Percentiles rank a stretch among this genome's conserved stretches.
Evolutionary conservation across 2,888 invertebrate genomes (phyloP).

Genomic region (Polyploca ridens): DNA sequence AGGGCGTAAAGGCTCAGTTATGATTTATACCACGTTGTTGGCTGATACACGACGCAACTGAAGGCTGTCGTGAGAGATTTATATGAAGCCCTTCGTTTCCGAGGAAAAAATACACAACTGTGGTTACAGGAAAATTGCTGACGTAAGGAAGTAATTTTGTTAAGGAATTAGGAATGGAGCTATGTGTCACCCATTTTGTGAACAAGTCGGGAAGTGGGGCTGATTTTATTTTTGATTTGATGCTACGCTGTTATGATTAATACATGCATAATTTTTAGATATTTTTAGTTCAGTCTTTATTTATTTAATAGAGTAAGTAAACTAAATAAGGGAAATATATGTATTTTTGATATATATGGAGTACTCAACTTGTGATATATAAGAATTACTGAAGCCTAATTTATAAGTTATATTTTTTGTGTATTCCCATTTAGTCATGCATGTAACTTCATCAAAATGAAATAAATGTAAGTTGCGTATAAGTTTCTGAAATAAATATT

Average conservation of each 20-base stretch:
- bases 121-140: slow-evolving; percentile 48
- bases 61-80: slow-evolving; percentile 58
- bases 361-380: too few species aligned
- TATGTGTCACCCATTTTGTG: slow-evolving; percentile 13
- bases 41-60: slow-evolving; percentile 50
- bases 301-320: too few species aligned
- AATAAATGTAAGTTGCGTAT: too few species aligned
- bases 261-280: too few species aligned
- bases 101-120: slow-evolving; percentile 41
- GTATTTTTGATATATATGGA: too few species aligned
- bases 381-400: too few species aligned
- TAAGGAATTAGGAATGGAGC: slow-evolving; percentile 34
- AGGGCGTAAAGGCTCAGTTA: slow-evolving; percentile 38
- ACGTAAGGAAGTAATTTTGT: slow-evolving; percentile 43
- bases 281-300: too few species aligned
- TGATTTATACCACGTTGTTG: slow-evolving; percentile 58
- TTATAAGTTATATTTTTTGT: too few species aligned
- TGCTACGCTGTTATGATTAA: neutral
- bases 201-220: neutral
- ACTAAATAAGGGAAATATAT: too few species aligned
- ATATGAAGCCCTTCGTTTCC: slow-evolving; percentile 46
- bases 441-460: too few species aligned
- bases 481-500: too few species aligned
- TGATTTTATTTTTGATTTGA: neutral
- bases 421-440: too few species aligned